phyloP scores from a whole-genome alignment of 2,797 vertebrate species.

The Myotis planiceps region DNA sequence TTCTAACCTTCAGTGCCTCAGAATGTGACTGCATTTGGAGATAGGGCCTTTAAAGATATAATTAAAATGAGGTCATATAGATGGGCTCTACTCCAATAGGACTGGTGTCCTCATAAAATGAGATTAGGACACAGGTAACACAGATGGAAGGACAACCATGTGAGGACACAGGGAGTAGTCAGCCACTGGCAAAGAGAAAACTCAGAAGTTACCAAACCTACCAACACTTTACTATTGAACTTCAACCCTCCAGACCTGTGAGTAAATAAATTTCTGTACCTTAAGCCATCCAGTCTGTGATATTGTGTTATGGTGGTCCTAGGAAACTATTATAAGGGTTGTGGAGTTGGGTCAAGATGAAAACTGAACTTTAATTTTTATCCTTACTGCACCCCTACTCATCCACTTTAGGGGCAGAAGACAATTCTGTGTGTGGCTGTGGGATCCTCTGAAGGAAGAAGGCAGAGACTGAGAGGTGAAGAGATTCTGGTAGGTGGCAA shows the following conservation, averaged over 20 bases:
- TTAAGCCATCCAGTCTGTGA: neutral
- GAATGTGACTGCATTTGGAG: neutral
- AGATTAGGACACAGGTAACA: neutral
- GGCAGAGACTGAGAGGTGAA: neutral
- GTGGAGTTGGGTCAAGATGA: neutral
- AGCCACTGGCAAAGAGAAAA: too few relatives aligned
- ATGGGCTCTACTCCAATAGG: neutral
- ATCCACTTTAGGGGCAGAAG: neutral
- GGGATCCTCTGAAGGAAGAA: neutral
- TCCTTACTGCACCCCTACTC: too few relatives aligned
- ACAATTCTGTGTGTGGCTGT: fast-evolving
- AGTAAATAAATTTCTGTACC: neutral
- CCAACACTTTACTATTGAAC: neutral
- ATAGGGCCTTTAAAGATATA: neutral
- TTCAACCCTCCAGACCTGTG: neutral
- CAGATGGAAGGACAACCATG: too few relatives aligned
- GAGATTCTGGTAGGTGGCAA: neutral
- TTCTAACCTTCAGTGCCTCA: neutral
- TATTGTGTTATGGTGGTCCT: neutral
- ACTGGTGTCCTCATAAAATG: neutral
- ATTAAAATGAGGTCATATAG: neutral
- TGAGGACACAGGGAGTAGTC: neutral
- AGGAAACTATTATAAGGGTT: neutral
- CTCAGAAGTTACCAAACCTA: too few relatives aligned
- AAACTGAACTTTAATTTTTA: neutral